Percentiles rank a stretch among this genome's conserved stretches.
phyloP scores from a whole-genome alignment of 2,113 vertebrate species.

The Percina caprodes region DNA sequence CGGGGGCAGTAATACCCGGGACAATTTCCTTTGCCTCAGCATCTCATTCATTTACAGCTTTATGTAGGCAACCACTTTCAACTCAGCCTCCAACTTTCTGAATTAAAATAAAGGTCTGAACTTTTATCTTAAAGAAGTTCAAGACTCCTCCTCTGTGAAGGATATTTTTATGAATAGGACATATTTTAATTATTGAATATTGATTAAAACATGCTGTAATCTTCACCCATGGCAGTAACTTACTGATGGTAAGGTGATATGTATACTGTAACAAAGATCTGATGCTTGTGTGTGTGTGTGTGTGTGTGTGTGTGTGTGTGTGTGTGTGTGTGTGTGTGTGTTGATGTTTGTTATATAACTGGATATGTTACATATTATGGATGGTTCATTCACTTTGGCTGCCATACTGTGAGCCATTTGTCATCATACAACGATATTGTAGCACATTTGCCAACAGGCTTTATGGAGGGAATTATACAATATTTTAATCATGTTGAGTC shows the following conservation, averaged over 20 bases:
- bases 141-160: neutral
- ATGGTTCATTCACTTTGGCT: neutral
- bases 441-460: conserved; percentile 3
- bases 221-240: neutral
- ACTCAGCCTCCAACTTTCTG: conserved; percentile 2
- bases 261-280: neutral
- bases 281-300: neutral
- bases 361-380: no score
- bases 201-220: conserved; percentile 16
- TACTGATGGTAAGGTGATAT: neutral
- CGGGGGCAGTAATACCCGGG: neutral
- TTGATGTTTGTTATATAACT: no score
- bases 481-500: conserved; percentile 2
- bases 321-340: no score
- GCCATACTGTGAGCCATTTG: neutral
- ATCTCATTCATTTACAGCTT: conserved; percentile 22
- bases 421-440: neutral
- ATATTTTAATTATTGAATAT: conserved; percentile 25
- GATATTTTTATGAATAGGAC: conserved; percentile 1
- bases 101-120: no score
- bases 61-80: conserved; percentile 26
- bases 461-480: neutral
- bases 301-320: no score
- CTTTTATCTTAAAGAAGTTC: conserved; percentile 13
- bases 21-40: conserved; percentile 12